Evolutionary conservation across 2,888 invertebrate species (phyloP).

Genomic region (Miltochrista miniata): DNA sequence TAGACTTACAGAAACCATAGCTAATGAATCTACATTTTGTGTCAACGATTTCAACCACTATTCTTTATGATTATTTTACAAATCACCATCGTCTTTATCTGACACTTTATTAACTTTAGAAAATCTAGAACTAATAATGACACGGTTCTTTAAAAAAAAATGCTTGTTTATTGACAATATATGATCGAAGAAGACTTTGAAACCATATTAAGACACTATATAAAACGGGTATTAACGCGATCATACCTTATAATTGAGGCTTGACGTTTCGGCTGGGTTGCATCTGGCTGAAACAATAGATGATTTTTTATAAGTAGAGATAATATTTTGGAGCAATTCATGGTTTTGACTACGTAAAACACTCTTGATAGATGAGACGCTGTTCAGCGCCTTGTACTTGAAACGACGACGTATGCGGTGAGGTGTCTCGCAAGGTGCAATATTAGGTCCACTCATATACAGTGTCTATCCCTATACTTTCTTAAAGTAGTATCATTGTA

Average conservation of each 20-base stretch:
- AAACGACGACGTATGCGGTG: too few species aligned
- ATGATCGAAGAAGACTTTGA: background rate
- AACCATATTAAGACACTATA: too few species aligned
- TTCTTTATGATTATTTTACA: constrained; percentile 5
- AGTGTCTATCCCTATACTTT: background rate
- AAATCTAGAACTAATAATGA: constrained; percentile 18
- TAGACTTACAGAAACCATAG: background rate
- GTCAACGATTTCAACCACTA: constrained; percentile 13
- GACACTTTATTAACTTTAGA: constrained; percentile 17
- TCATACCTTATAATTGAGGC: too few species aligned
- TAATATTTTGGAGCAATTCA: too few species aligned
- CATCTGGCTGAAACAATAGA: too few species aligned
- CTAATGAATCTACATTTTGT: constrained; percentile 7
- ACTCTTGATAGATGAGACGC: too few species aligned
- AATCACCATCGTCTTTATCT: constrained; percentile 13
- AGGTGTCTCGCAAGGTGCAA: background rate
- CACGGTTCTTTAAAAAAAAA: constrained; percentile 13
- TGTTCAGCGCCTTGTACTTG: too few species aligned
- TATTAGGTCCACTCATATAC: background rate
- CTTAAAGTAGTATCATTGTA: too few species aligned
- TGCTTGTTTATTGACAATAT: constrained; percentile 10
- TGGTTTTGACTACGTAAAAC: too few species aligned
- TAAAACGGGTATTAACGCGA: too few species aligned
- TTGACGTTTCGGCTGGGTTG: too few species aligned
- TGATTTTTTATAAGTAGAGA: too few species aligned